Percentiles rank a stretch among this genome's conserved stretches.
These are phyloP conservation scores for Engraulis encrasicolus DNA, from an alignment of 2,113 vertebrate species.

Conservation along the genomic window DNA sequence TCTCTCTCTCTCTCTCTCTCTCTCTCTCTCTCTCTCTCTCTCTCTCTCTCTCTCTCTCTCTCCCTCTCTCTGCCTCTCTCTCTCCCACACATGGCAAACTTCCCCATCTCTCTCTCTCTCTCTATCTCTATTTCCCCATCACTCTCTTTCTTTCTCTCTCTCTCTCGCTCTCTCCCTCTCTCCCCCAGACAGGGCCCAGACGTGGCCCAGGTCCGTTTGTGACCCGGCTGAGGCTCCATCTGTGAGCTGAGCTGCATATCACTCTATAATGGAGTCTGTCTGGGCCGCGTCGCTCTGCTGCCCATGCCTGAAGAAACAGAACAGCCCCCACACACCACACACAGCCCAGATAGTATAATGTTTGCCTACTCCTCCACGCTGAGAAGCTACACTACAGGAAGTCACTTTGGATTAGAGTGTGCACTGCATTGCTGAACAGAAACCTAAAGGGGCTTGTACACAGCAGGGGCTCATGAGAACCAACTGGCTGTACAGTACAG, in stretches of 20 bases:
- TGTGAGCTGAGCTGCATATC: neutral
- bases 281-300: neutral
- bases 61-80: too few species aligned
- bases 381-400: neutral
- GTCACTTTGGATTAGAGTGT: constrained; percentile 15
- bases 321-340: neutral
- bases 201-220: neutral
- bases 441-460: neutral
- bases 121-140: too few species aligned
- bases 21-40: too few species aligned
- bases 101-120: too few species aligned
- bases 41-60: too few species aligned
- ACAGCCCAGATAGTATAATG: neutral
- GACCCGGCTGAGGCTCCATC: neutral
- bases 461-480: neutral
- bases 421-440: neutral
- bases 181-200: too few species aligned
- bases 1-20: too few species aligned
- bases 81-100: too few species aligned
- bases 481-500: neutral
- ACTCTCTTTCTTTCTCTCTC: too few species aligned
- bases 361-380: neutral
- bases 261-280: neutral
- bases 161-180: too few species aligned
- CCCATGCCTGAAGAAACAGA: neutral